Base-by-base conservation (phyloP, 2,888 invertebrate genomes). In the Rotaria socialis region DNA sequence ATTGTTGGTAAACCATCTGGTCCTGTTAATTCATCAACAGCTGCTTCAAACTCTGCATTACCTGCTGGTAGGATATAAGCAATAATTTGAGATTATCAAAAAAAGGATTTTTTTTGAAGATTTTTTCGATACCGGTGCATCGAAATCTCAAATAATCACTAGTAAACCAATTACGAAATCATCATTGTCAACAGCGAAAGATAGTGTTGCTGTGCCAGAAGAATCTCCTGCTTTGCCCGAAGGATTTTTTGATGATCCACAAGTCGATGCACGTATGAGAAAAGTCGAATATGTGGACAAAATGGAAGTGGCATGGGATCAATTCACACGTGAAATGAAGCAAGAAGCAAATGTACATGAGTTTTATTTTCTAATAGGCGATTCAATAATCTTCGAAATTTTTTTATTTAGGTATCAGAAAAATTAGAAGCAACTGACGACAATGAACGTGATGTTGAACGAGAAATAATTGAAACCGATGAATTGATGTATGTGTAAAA, bases 241-340 rank as follows among this genome's bases (percentile, higher is more conserved):
- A 47, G 80, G 80, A 47, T 80, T 80, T 47, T 80, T 80, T 11
- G 80, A 80, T 43, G 24, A 80, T 47, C 80, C 80, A 43, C 47
- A 80, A n/a, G 7, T 47, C 10, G 80, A 80, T 47, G 80, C 80
- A n/a, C 80, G 80, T 11, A 47, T 47, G 11, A 22, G 80, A 24
- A 80, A 80, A 47, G 80, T 80, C 4, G 80, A 80, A 80, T 80
- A 80, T 43, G 80, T 80, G 11, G 80, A 80, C 14, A 80, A 80
- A 47, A 80, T 47, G 80, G 80, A 80, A 47, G 47, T 80, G n/a
- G 80, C 19, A 80, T 80, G 80, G 80, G 80, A 80, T 47, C 2
- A 24, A n/a, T 80, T 80, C 2, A 47, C 14, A 5, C 43, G 47
- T 47, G 47, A 80, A 80, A 80, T 80, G 80, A 80, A 80, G 47